Evolutionary conservation across 2,113 vertebrate genomes (phyloP), one percentile per base, ranked within the genome.

Genomic region (Symphodus melops): DNA sequence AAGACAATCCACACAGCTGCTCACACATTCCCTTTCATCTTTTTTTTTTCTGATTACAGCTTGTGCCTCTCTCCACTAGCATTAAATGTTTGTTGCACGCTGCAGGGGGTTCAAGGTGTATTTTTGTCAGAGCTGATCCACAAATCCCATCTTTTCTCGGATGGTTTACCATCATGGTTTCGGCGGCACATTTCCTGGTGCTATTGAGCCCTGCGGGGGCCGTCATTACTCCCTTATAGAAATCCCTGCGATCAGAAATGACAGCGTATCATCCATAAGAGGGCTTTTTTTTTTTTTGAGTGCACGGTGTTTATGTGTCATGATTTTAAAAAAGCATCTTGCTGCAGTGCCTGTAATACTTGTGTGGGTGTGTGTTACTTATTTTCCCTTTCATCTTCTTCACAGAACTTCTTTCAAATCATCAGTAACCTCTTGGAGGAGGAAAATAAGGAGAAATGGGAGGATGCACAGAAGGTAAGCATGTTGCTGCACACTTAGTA

Each of bases 401-500:
- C 92, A 68, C 95, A 99, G 98, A 99, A 99, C 93, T 99, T 99
- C 94, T 99, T 99, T 94, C 98, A 99, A 94, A 98, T 98, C 91
- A 97, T 99, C 95, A 99, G 98, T 91, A 99, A 99, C 87, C 97
- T 99, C 72, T 92, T 99, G 80, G 98, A 99, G 90, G 98, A 99
- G 92, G 98, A 99, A 92, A 99, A 99, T 94, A 96, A 96, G 86
- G 97, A 98, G 72, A 99, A 99, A 88, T 99, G 98, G 98, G 97
- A 98, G 85, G 98, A 99, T 63, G 98, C 98, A 0, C 98, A 99
- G 80, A 97, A 99, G 97, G 98, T 99, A 95, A 95, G 93, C 72
- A 72, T 60, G 58, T 64, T 41, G 55, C 62, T 73, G 68, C 46
- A 41, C 51, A 49, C 51, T 39, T 16, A 16, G 23, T 88, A 20